Conservation (phyloP, 2,888 invertebrate genomes). For the Ernsta delagoae region DNA sequence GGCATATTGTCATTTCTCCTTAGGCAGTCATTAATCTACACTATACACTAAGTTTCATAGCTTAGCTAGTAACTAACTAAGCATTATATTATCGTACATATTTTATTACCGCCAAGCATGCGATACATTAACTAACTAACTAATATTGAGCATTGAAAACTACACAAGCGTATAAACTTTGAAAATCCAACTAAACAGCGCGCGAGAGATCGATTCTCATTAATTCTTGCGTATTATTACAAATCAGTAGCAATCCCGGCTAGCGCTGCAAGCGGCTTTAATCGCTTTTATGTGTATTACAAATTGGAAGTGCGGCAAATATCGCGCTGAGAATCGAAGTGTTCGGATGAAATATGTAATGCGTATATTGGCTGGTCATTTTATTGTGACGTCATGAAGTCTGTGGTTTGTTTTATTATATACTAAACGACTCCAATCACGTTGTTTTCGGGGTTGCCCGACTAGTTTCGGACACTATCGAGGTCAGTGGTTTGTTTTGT, state of each 20-base stretch:
- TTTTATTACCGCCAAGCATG: slow-evolving; percentile 6
- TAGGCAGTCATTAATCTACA: too few relatives aligned
- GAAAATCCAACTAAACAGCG: slow-evolving; percentile 31
- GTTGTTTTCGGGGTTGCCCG: too few relatives aligned
- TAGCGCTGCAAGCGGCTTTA: slow-evolving; percentile 32
- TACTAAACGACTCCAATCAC: too few relatives aligned
- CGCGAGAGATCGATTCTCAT: slow-evolving; percentile 22
- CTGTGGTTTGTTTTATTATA: too few relatives aligned
- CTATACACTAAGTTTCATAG: background rate
- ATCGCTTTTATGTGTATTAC: slow-evolving; percentile 31
- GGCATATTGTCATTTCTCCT: too few relatives aligned
- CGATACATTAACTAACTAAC: slow-evolving; percentile 9
- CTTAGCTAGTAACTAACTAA: background rate
- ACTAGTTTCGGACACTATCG: too few relatives aligned
- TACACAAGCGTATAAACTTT: slow-evolving; percentile 27
- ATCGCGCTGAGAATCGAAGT: slow-evolving; percentile 20
- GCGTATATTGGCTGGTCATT: slow-evolving; percentile 10
- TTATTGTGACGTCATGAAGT: too few relatives aligned
- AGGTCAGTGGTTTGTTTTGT: too few relatives aligned
- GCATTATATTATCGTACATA: background rate
- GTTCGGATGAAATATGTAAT: slow-evolving; percentile 11
- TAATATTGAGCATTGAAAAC: slow-evolving; percentile 20
- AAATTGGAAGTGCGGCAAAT: slow-evolving; percentile 29
- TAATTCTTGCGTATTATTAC: slow-evolving; percentile 30
- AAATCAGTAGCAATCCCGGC: slow-evolving; percentile 25